Conservation (phyloP, 37 sponge, comb jelly and placozoan genomes). For the Eunapius fragilis region DNA sequence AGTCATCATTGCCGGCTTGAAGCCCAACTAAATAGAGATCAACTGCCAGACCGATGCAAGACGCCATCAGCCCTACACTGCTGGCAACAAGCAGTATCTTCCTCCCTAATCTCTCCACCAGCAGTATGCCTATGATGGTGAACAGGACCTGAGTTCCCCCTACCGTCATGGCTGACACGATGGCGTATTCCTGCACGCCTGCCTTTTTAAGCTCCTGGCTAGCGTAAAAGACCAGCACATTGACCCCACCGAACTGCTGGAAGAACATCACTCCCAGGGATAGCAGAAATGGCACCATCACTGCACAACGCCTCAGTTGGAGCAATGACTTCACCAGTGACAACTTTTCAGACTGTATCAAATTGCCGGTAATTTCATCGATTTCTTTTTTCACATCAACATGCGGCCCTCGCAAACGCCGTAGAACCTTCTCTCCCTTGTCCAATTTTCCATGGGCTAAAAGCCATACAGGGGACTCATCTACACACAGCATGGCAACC, state of each 20-base stretch:
- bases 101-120: conserved; percentile 63
- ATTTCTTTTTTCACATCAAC: conserved; percentile 33
- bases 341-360: not conserved
- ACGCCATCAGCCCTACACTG: conserved; percentile 28
- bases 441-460: conserved; percentile 5
- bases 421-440: conserved; percentile 15
- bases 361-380: conserved; percentile 10
- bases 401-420: conserved; percentile 43
- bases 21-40: conserved; percentile 7
- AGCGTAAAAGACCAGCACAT: conserved; percentile 57
- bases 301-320: conserved; percentile 12
- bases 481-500: conserved; percentile 17
- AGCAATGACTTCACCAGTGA: conserved; percentile 15
- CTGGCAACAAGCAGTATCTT: conserved; percentile 46
- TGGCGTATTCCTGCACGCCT: not conserved
- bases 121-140: conserved; percentile 39
- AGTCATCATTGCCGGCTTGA: not conserved
- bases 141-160: conserved; percentile 46
- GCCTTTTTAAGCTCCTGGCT: conserved; percentile 28
- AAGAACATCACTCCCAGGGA: conserved; percentile 54
- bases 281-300: conserved; percentile 41
- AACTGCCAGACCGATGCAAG: conserved; percentile 22
- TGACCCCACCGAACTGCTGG: conserved; percentile 72
- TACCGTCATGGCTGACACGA: conserved; percentile 16
- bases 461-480: conserved; percentile 63